Base-by-base conservation (phyloP, 2,113 vertebrate species). In the Pterocles gutturalis region DNA sequence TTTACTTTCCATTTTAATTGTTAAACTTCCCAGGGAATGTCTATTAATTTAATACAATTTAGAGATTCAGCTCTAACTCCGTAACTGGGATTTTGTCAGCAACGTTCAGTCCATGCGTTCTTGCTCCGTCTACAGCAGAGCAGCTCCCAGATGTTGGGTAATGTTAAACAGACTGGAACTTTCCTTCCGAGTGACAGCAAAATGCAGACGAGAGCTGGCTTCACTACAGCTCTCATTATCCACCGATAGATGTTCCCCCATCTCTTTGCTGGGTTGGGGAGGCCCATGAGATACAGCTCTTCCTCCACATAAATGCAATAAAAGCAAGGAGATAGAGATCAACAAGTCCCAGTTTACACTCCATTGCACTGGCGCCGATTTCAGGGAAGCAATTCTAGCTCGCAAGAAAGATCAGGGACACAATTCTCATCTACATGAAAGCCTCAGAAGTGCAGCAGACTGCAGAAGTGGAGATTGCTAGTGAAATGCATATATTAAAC, bases 61-160 rank as follows among this genome's bases (percentile, higher is more conserved):
- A 1, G 16, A 76, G 65, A 26, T 7, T 21, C 75, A 46, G 51
- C 60, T 54, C 67, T 38, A 28, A 2, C 49, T 38, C 58, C 2
- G 8, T 21, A 33, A 21, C 58, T 46, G 55, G 87, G 95, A 60
- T 90, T 86, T 73, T 83, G 78, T 87, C 82, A 92, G 69, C 64
- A 33, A 9, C 3, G 0, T 10, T 11, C 28, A 17, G 75, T 15
- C 84, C 66, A 12, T 71, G 82, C 49, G 38, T 90, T 88, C 71
- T 58, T 83, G 82, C 82, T 87, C 86, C 81, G 84, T 64, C 88
- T 79, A 60, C 80, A 95, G 67, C 65, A 78, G 46, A 4, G 4
- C 61, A 93, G 76, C 83, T 91, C 91, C 77, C 94, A 95, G 89
- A 93, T 93, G 87, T 65, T 66, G 69, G 41, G 41, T 38, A 43